These are phyloP conservation scores for Pemphredon lugubris DNA, from an alignment of 2,888 invertebrate genomes.

Conservation along the genomic window DNA sequence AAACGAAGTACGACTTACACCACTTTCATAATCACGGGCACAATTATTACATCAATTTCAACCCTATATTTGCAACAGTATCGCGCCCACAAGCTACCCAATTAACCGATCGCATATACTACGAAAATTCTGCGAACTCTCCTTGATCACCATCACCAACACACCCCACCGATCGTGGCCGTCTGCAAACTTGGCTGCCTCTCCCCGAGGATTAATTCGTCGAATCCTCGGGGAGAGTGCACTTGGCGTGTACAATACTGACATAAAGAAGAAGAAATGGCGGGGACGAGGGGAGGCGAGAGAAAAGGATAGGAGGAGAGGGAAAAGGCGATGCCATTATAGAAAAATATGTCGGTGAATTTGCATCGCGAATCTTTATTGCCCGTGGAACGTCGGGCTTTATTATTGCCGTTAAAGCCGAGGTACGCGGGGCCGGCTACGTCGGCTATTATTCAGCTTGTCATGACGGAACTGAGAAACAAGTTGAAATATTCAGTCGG, in stretches of 20 bases:
- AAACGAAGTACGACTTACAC: too few relatives aligned
- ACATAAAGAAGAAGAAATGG: constrained; percentile 7
- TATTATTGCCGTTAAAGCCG: constrained; percentile 57
- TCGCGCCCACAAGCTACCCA: too few relatives aligned
- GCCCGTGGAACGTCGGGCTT: constrained; percentile 58
- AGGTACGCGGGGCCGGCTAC: constrained; percentile 26
- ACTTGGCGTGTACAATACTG: constrained; percentile 12
- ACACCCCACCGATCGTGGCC: neutral
- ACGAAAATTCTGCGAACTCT: too few relatives aligned
- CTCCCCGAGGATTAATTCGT: constrained; percentile 34
- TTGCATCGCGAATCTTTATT: constrained; percentile 67
- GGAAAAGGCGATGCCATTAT: constrained; percentile 46
- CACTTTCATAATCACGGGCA: too few relatives aligned
- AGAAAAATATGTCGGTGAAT: constrained; percentile 65
- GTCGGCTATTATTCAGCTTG: constrained; percentile 66
- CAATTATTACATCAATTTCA: too few relatives aligned
- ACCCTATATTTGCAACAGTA: too few relatives aligned
- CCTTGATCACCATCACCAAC: too few relatives aligned
- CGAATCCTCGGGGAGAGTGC: constrained; percentile 20
- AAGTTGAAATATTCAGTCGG: constrained; percentile 72
- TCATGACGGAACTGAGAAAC: constrained; percentile 69
- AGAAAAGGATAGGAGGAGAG: neutral
- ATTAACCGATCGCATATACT: too few relatives aligned
- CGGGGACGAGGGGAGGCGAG: neutral
- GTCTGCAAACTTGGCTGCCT: neutral